A percentile compares a stretch with the other conserved stretches of the same genome.
phyloP scores from a whole-genome alignment of 2,797 vertebrate genomes.

The Chrysocyon brachyurus region DNA sequence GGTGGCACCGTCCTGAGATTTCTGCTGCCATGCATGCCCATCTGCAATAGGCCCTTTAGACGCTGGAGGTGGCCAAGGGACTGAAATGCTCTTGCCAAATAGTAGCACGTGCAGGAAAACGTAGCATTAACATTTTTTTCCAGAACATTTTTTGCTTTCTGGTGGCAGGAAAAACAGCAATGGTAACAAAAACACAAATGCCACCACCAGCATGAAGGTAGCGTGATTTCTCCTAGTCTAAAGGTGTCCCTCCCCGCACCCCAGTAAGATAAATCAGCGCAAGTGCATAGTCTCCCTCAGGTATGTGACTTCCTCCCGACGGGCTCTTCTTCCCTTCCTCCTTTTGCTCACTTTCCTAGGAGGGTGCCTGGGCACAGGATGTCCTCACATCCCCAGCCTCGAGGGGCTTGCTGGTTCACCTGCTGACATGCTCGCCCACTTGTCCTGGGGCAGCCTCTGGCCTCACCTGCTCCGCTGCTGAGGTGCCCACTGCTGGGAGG shows the following conservation, averaged over 20 bases:
- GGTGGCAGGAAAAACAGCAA: background rate
- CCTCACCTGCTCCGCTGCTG: background rate
- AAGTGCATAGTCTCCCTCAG: background rate
- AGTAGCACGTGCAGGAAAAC: background rate
- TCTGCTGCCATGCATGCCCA: background rate
- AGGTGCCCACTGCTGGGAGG: too few relatives aligned
- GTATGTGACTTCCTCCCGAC: background rate
- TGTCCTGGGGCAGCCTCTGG: background rate
- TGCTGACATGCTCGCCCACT: accelerated
- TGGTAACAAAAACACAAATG: background rate
- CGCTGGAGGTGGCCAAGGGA: background rate
- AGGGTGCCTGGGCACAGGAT: background rate
- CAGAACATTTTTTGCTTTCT: background rate
- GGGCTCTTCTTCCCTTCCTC: accelerated
- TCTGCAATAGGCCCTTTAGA: too few relatives aligned
- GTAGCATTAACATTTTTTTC: background rate
- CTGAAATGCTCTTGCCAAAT: background rate
- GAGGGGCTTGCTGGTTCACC: accelerated
- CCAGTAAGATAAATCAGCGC: background rate
- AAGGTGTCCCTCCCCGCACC: background rate
- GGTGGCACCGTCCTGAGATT: background rate
- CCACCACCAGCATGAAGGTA: background rate
- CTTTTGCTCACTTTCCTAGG: background rate
- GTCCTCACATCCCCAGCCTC: background rate
- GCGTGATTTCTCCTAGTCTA: background rate